Base-by-base conservation (phyloP, 2,797 vertebrate species). In the Melanotaenia trifasciata region DNA sequence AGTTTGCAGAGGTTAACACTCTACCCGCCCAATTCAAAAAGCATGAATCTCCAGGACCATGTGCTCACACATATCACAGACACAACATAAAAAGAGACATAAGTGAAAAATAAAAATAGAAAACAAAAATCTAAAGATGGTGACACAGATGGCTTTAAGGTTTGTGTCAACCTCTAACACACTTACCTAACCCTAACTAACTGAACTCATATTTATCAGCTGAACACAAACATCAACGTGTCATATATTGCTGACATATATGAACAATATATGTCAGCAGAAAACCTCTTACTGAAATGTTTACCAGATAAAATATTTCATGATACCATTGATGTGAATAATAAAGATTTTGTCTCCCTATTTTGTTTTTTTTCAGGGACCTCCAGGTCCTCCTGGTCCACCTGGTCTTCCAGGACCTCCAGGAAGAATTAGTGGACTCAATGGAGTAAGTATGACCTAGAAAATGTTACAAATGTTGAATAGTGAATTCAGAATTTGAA, bases 381-480 rank as follows among this genome's bases (percentile, higher is more conserved):
- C 76, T 40, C 95, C 95, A 56, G 97, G 97, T 18, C 96, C 94
- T 43, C 97, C 97, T 0, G 97, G 97, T 0, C 93, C 90, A 13
- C 96, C 97, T 0, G 97, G 97, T 0, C 93, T 90, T 12, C 96
- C 97, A 0, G 97, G 97, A 40, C 87, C 72, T 20, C 96, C 96
- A 56, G 97, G 97, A 74, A 91, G 84, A 81, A 78, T 96, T 70
- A 36, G 95, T 40, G 94, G 93, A 58, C 91, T 97, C 68, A 97
- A 96, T 86, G 96, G 96, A 89, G 97, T 99, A 94, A 96, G 97
- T 96, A 40, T 83, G n/a, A 24, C 47, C 9, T 10, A 2, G 20
- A 51, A 24, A 5, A 32, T 10, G 12, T 47, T 18, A 20, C 43
- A 20, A 47, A 47, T 47, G 20, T 47, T 47, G 43, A 35, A 33